Percentiles rank a stretch among this genome's conserved stretches.
phyloP scores from a whole-genome alignment of 2,797 vertebrate genomes.

The Hyperoplus lanceolatus region DNA sequence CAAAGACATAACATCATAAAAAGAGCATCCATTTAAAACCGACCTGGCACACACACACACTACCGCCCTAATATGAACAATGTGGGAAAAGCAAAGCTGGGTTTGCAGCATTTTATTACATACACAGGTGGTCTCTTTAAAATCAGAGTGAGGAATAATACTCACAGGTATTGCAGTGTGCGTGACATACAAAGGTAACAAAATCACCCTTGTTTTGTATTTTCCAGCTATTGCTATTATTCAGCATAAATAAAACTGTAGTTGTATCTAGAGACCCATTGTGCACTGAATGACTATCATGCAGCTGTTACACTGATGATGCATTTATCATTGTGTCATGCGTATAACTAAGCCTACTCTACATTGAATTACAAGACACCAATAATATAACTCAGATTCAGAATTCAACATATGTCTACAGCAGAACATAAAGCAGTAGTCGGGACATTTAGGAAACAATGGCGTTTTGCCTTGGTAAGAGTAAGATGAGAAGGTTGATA shows the following conservation, averaged over 20 bases:
- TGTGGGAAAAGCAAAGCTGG: constrained; percentile 50
- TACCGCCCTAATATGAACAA: constrained; percentile 55
- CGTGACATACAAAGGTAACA: constrained; percentile 11
- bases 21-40: constrained; percentile 64
- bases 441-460: not conserved
- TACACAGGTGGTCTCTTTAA: constrained; percentile 58
- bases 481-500: not conserved
- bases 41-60: constrained; percentile 41
- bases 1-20: constrained; percentile 74
- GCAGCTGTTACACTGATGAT: not conserved
- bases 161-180: constrained; percentile 6
- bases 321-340: not conserved
- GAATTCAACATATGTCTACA: not conserved
- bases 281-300: not conserved
- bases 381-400: not conserved
- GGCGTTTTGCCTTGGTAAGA: not conserved
- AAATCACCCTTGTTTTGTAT: not conserved
- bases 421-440: not conserved
- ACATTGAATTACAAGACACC: not conserved
- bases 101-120: constrained; percentile 43
- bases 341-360: not conserved
- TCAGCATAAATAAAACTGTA: not conserved
- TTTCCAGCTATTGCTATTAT: not conserved
- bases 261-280: not conserved
- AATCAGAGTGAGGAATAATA: constrained; percentile 31